Base-by-base conservation (phyloP, 2,797 vertebrate species). In the Pipistrellus kuhlii region DNA sequence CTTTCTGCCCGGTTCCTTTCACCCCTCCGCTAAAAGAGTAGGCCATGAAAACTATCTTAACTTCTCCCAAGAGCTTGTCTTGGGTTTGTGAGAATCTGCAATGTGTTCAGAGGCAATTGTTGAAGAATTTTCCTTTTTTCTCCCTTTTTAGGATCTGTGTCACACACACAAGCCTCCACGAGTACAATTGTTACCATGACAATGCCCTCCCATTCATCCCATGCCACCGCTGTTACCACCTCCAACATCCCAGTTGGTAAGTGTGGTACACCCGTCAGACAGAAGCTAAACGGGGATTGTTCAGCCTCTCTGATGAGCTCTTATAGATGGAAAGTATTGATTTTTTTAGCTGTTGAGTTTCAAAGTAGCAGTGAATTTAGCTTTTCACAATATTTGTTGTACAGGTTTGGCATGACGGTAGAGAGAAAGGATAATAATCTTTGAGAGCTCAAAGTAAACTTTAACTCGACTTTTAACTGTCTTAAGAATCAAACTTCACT, bases 211-310 rank as follows among this genome's bases (percentile, higher is more conserved):
- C 99, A 99, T 98, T 99, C 99, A 88, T 99, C 99, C 93, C 99
- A 99, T 95, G 99, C 99, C 89, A 99, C 99, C 46, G 99, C 99
- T 90, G 99, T 99, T 91, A 99, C 99, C 14, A 99, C 99, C 95
- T 99, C 99, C 62, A 98, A 99, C 96, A 99, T 99, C 98, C 99
- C 99, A 46, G 99, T 99, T 78, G 99, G 99, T 99, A 97, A 98
- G 99, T 98, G 72, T 46, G 41, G 1, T 71, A 6, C 18, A 23
- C 13, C 25, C 5, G 78, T 48, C n/a, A 48, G 20, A 80, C 8
- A 66, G 64, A 87, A 25, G 17, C 41, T 85, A 11, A 25, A 48
- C 41, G 71, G 64, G 59, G 41, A 44, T 55, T 32, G 51, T 85
- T 55, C 23, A 84, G 66, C 44, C 71, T 18, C 10, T 68, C 25